A percentile compares a stretch with the other conserved stretches of the same genome.
phyloP scores from a whole-genome alignment of 2,888 invertebrate genomes.

The Synergus laeviventris region DNA sequence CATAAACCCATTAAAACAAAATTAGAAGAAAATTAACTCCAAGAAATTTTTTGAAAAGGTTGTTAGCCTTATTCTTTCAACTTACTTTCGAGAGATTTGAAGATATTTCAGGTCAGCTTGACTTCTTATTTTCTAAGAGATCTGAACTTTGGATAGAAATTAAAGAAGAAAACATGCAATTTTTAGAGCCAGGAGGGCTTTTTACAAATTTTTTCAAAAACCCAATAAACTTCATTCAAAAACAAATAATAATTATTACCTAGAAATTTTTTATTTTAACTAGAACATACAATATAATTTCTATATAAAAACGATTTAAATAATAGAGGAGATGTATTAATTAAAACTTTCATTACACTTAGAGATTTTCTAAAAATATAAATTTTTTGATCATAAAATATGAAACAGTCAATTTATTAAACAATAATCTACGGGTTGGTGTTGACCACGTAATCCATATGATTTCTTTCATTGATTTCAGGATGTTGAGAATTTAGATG shows the following conservation, averaged over 20 bases:
- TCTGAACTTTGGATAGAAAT: not conserved
- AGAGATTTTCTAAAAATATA: not conserved
- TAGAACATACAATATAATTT: not conserved
- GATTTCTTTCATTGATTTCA: constrained; percentile 6
- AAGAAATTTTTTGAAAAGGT: not conserved
- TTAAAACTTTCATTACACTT: not conserved
- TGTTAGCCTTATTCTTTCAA: constrained; percentile 9
- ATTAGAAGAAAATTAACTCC: not conserved
- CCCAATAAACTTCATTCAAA: no score
- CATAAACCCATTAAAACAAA: constrained; percentile 11
- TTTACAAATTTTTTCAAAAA: not conserved
- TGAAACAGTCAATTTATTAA: not conserved
- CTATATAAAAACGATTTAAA: not conserved
- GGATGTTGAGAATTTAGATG: constrained; percentile 55
- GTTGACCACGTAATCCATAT: constrained; percentile 32
- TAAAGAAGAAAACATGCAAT: not conserved
- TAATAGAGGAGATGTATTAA: not conserved
- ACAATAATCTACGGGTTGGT: constrained; percentile 38
- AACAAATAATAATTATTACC: no score
- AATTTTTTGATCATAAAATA: not conserved
- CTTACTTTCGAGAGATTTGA: constrained; percentile 9
- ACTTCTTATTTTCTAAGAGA: constrained; percentile 9
- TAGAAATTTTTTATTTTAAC: not conserved
- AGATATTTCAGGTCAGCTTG: constrained; percentile 7
- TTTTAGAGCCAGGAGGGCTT: not conserved